phyloP scores from a whole-genome alignment of 2,113 vertebrate species.

The Cnemophilus loriae region DNA sequence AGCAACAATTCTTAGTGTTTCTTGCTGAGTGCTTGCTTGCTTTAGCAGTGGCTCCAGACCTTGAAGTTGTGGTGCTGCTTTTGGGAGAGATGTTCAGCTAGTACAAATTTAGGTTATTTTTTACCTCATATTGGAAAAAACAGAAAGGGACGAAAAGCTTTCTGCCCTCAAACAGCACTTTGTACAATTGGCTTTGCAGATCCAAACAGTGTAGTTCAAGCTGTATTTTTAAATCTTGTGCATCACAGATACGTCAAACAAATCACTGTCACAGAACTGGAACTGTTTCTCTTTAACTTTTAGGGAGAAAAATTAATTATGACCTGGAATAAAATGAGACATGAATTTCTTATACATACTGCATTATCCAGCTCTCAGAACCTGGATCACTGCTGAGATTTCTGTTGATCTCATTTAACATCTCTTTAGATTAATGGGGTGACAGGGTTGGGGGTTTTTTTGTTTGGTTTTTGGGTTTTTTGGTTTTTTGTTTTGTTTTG shows the following conservation, averaged over 20 bases:
- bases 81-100: background rate
- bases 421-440: background rate
- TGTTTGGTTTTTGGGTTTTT: background rate
- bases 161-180: background rate
- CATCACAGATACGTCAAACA: background rate
- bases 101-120: background rate
- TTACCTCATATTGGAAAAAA: background rate
- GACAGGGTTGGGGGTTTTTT: background rate
- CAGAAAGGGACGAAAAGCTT: background rate
- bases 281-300: background rate
- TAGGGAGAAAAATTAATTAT: background rate
- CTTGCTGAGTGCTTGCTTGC: background rate
- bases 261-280: background rate
- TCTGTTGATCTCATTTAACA: background rate
- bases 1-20: background rate
- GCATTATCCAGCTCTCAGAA: background rate
- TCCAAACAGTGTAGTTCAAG: background rate
- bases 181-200: background rate
- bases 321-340: background rate
- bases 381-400: background rate
- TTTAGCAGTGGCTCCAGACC: background rate
- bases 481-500: no score
- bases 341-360: background rate
- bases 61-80: background rate
- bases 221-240: background rate